Percentiles rank a stretch among this genome's conserved stretches.
phyloP scores from a whole-genome alignment of 2,113 vertebrate genomes.

The Eclectus roratus region DNA sequence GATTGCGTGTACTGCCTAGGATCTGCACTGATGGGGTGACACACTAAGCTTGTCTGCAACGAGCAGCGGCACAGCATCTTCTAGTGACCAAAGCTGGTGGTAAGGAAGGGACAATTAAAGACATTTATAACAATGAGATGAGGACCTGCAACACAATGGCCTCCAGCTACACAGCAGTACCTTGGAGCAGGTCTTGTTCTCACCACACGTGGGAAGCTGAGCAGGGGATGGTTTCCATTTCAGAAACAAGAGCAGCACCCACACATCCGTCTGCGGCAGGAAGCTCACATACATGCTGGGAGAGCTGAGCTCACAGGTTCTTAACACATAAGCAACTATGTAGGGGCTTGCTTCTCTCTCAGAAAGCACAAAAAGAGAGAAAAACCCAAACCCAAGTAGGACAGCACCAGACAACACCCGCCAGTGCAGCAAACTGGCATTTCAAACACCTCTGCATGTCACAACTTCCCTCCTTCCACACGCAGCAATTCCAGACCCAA shows the following conservation, averaged over 20 bases:
- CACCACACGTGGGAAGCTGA: neutral
- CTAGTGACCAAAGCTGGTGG: neutral
- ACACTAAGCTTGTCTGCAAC: neutral
- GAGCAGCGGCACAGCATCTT: neutral
- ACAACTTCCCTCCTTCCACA: neutral
- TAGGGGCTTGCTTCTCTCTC: neutral
- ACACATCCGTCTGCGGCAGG: neutral
- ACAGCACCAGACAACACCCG: neutral
- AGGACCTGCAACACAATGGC: neutral
- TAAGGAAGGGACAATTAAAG: neutral
- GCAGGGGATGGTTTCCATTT: neutral
- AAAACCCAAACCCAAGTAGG: neutral
- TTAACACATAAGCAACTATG: neutral
- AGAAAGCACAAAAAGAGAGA: neutral
- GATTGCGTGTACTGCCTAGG: neutral
- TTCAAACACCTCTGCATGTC: neutral
- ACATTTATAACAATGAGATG: neutral
- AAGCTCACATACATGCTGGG: neutral
- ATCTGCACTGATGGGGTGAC: neutral
- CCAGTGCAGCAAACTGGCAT: neutral
- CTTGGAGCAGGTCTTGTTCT: neutral
- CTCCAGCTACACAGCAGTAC: neutral
- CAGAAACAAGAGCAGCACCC: neutral
- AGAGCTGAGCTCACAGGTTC: neutral
- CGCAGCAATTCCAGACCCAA: neutral